A percentile compares a stretch with the other conserved stretches of the same genome.
Conservation (phyloP, 2,113 vertebrate species). For the Vulpes vulpes region DNA sequence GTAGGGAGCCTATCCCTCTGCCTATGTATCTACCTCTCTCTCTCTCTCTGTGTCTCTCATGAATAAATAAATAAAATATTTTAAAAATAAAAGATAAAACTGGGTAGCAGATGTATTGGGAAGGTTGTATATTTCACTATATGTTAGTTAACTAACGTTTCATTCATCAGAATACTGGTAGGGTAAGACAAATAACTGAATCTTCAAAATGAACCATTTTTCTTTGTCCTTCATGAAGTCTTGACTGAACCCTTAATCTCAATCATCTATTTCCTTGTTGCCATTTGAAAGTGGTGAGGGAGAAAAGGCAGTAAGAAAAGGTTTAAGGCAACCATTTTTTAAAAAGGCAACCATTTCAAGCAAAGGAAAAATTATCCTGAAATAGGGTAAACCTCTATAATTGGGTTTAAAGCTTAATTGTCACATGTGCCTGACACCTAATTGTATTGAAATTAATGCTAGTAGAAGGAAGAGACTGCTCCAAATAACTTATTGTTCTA, state of each 20-base stretch:
- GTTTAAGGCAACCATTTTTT: neutral
- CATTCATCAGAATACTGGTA: neutral
- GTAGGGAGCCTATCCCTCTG: too few relatives aligned
- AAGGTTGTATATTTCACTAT: neutral
- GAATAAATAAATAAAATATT: too few relatives aligned
- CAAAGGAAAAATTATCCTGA: slow-evolving; percentile 26
- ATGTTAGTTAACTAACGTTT: slow-evolving; percentile 8
- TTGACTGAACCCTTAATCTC: neutral
- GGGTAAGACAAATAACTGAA: neutral
- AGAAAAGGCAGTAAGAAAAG: slow-evolving; percentile 20
- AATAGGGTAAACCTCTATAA: neutral
- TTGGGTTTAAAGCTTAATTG: neutral
- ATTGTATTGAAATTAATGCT: neutral
- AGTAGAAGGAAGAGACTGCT: neutral
- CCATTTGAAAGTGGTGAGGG: neutral
- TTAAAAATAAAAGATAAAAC: neutral
- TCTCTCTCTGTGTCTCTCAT: too few relatives aligned
- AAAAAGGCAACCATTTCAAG: neutral
- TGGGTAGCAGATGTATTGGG: neutral
- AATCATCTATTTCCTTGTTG: neutral
- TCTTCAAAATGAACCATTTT: slow-evolving; percentile 14
- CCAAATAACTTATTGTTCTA: slow-evolving; percentile 18
- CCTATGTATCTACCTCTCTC: too few relatives aligned
- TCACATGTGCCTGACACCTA: neutral
- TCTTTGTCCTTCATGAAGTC: neutral